These are phyloP conservation scores for Pelvicachromis taeniatus DNA, from an alignment of 2,113 vertebrate species.

Conservation along the genomic window DNA sequence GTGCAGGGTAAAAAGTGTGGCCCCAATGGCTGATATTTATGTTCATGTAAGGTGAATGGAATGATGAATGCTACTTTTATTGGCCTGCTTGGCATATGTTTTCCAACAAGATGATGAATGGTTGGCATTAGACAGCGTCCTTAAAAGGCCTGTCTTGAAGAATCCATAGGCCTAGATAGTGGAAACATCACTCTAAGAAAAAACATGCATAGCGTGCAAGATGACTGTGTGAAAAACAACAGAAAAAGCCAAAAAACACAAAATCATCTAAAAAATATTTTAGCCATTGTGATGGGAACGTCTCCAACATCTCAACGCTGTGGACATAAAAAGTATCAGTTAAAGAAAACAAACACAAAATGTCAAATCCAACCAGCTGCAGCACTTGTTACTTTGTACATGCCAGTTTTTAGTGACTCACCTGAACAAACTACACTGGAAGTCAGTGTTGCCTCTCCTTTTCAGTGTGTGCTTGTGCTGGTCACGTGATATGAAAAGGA, in stretches of 20 bases:
- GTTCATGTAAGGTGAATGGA: conserved; percentile 50
- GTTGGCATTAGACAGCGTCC: conserved; percentile 50
- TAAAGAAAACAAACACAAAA: fast-evolving
- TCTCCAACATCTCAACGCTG: background rate
- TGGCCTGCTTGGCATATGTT: conserved; percentile 37
- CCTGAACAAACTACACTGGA: background rate
- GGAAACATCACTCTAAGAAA: conserved; percentile 39
- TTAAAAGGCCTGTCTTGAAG: conserved; percentile 55
- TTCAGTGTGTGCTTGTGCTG: background rate
- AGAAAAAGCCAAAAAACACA: background rate
- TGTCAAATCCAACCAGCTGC: background rate
- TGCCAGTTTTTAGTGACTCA: background rate
- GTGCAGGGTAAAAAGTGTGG: background rate
- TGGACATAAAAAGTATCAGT: background rate
- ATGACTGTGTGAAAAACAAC: background rate
- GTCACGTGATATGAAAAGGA: conserved; percentile 26
- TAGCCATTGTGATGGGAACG: background rate
- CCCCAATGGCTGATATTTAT: conserved; percentile 50
- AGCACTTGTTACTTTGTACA: background rate
- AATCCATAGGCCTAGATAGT: conserved; percentile 22
- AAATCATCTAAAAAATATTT: background rate
- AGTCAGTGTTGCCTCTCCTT: background rate
- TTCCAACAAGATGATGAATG: conserved; percentile 53
- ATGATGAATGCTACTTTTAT: conserved; percentile 57
- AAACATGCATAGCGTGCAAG: background rate